These are phyloP conservation scores for Hydrolagus colliei DNA, from an alignment of 2,797 vertebrate genomes.

Conservation along the genomic window DNA sequence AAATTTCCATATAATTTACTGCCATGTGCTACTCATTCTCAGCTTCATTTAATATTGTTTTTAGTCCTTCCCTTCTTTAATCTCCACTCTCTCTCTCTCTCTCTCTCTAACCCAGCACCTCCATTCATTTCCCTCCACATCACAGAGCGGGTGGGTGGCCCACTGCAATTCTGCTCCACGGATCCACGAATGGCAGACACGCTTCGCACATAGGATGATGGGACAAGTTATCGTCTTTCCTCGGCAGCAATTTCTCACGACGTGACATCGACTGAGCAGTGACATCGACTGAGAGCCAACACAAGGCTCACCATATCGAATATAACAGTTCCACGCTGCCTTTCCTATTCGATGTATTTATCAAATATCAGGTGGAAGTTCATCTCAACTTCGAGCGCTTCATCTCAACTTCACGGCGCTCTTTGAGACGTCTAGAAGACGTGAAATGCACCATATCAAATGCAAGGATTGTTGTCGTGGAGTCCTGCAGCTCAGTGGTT, in stretches of 20 bases:
- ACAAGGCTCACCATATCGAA: no score
- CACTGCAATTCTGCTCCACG: neutral
- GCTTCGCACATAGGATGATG: neutral
- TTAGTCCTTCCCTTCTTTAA: neutral
- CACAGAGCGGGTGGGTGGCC: neutral
- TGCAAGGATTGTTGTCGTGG: no score
- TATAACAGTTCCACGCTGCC: neutral
- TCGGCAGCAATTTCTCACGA: neutral
- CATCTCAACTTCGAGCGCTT: no score
- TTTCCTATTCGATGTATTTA: neutral
- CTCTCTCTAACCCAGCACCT: neutral
- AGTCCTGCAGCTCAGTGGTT: no score
- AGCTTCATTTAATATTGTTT: neutral
- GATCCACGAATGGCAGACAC: neutral
- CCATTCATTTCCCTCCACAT: conserved; percentile 1
- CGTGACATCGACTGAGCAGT: no score
- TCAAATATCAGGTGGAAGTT: no score
- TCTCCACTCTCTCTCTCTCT: neutral
- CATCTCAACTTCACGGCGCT: no score
- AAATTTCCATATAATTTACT: neutral
- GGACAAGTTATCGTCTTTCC: neutral
- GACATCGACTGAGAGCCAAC: neutral
- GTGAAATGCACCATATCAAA: no score
- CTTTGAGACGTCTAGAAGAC: no score
- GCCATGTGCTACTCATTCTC: neutral